phyloP scores from a whole-genome alignment of 1,140 invertebrate species.

The Nephila pilipes region DNA sequence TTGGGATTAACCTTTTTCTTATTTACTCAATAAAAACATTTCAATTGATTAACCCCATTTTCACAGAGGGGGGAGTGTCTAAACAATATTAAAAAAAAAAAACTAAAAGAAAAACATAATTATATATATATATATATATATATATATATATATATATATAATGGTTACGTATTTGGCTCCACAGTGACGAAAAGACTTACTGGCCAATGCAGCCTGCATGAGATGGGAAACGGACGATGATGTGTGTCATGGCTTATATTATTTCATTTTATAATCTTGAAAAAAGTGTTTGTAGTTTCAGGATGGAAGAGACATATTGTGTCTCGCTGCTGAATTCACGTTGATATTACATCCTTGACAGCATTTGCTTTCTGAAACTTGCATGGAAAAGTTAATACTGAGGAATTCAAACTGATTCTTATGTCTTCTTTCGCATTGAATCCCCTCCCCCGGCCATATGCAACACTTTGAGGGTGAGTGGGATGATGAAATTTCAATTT shows the following conservation, averaged over 20 bases:
- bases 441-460: not conserved
- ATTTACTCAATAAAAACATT: not conserved
- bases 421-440: not conserved
- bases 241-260: slow-evolving; percentile 43
- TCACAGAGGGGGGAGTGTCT: not conserved
- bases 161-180: slow-evolving; percentile 70
- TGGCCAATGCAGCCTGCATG: slow-evolving; percentile 67
- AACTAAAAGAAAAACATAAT: slow-evolving; percentile 11
- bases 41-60: not conserved
- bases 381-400: slow-evolving; percentile 36
- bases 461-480: not conserved
- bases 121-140: not conserved
- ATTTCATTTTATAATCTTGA: slow-evolving; percentile 14
- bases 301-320: not conserved
- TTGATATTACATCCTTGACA: not conserved
- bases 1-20: not conserved
- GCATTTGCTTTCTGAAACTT: not conserved
- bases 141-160: not conserved
- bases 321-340: not conserved
- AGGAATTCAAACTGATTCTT: slow-evolving; percentile 15
- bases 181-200: slow-evolving; percentile 65
- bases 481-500: not conserved
- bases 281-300: slow-evolving; percentile 8
- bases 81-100: not conserved
- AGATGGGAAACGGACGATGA: slow-evolving; percentile 51